Evolutionary conservation across 2,888 invertebrate genomes (phyloP), one percentile per base, ranked within the genome.

Genomic region (Pogonocherus hispidulus): DNA sequence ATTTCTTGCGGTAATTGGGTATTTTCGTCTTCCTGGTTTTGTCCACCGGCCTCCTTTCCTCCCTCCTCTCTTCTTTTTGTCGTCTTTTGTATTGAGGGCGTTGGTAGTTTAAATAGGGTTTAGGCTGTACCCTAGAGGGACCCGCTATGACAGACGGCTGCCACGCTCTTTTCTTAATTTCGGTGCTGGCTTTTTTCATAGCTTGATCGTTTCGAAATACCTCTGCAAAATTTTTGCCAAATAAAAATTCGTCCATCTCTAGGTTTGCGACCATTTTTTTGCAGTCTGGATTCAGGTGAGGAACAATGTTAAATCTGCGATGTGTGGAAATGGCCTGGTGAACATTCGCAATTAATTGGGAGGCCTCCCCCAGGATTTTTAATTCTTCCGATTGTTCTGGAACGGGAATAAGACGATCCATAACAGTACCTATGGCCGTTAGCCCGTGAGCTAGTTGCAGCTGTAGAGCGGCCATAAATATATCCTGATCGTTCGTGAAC

Each of bases 241-340:
- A 41, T 23, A 64, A n/a, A 23, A 41, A 47, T 23, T 65, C 66
- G 16, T 59, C 57, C 9, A 65, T 59, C 20, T 65, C 35, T 46
- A 59, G 14, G 27, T 18, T 65, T 9, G 62, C 27, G 16, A 32
- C 66, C 1, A 59, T 35, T 6, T 59, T 65, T 22, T n/a, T n/a
- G 37, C 66, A 65, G 6, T 65, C 66, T 9, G 57, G 66, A 18
- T 64, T 35, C 32, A 64, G n/a, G 22, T 64, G 64, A 11, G 64
- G 64, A 27, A 55, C 55, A 23, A 64, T 64, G 35, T 64, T 64
- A 32, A 22, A 64, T 55, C 22, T 64, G 16, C 65, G 23, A 56
- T 65, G 65, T 46, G 35, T 4, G 11, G 57, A 65, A 47, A 65
- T 22, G 1, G 35, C 65, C 18, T 65, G 14, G 35, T 59, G 59